These are phyloP conservation scores for Morone chrysops DNA, from an alignment of 2,113 vertebrate species.

Conservation along the genomic window DNA sequence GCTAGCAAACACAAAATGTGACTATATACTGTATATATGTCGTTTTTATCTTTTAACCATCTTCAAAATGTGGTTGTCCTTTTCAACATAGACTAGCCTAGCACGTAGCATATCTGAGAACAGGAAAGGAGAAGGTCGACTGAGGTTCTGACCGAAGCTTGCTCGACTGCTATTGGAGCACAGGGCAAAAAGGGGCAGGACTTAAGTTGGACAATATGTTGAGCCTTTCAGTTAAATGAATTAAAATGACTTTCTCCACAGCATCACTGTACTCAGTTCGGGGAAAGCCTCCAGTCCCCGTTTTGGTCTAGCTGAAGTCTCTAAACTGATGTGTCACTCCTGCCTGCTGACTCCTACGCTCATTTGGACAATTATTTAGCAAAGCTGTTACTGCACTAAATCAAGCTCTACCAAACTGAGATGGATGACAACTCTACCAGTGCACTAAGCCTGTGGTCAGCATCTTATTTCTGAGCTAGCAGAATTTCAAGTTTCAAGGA, in stretches of 20 bases:
- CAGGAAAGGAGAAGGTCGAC: too few species aligned
- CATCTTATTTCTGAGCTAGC: constrained; percentile 11
- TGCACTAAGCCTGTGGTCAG: constrained; percentile 2
- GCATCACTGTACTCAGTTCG: not conserved
- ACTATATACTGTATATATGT: too few species aligned
- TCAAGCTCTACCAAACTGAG: not conserved
- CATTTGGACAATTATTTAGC: not conserved
- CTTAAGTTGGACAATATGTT: not conserved
- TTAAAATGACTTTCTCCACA: not conserved
- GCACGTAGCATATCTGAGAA: too few species aligned
- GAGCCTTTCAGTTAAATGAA: not conserved
- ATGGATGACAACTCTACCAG: not conserved
- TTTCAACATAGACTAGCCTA: too few species aligned
- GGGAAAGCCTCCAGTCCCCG: not conserved
- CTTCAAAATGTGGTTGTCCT: too few species aligned
- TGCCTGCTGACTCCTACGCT: not conserved
- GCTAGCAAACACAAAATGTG: too few species aligned
- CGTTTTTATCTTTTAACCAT: too few species aligned
- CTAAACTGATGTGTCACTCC: not conserved
- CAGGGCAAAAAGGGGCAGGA: too few species aligned
- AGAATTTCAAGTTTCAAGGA: constrained; percentile 23
- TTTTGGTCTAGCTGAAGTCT: constrained; percentile 13
- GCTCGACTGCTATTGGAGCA: too few species aligned
- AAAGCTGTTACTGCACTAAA: not conserved
- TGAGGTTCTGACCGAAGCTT: too few species aligned